Evolutionary conservation across 2,888 invertebrate species (phyloP).

Genomic region (Campaea margaritaria): DNA sequence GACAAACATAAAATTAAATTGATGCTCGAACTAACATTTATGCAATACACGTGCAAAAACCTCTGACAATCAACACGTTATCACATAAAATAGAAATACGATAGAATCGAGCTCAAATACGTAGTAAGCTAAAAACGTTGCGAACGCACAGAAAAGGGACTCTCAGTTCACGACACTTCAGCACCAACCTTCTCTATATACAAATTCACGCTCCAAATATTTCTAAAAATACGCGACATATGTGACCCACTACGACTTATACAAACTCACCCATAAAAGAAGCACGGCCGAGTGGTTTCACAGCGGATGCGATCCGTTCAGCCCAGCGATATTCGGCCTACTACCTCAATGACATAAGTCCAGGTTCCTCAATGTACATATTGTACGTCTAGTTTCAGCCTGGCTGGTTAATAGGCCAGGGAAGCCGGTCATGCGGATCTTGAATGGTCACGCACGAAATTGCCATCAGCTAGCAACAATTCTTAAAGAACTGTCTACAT

Average conservation of each 20-base stretch:
- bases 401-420: conserved; percentile 70
- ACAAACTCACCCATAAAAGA: conserved; percentile 69
- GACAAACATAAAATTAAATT: too few relatives aligned
- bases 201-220: conserved; percentile 45
- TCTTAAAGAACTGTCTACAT: conserved; percentile 4
- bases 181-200: conserved; percentile 9
- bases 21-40: too few relatives aligned
- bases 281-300: conserved; percentile 57
- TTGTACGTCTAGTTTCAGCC: conserved; percentile 56
- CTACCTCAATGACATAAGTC: conserved; percentile 57
- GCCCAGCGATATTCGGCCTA: conserved; percentile 52
- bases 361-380: conserved; percentile 40
- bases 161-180: conserved; percentile 8
- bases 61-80: too few relatives aligned
- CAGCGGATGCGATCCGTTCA: conserved; percentile 59
- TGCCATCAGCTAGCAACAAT: neutral
- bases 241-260: conserved; percentile 48
- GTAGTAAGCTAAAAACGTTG: neutral
- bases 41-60: too few relatives aligned
- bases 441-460: conserved; percentile 21
- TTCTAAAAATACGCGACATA: conserved; percentile 42
- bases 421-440: conserved; percentile 62
- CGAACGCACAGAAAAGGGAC: neutral
- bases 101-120: too few relatives aligned
- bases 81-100: too few relatives aligned